These are phyloP conservation scores for Meiosimyza platycephala DNA, from an alignment of 2,888 invertebrate species.

Conservation along the genomic window DNA sequence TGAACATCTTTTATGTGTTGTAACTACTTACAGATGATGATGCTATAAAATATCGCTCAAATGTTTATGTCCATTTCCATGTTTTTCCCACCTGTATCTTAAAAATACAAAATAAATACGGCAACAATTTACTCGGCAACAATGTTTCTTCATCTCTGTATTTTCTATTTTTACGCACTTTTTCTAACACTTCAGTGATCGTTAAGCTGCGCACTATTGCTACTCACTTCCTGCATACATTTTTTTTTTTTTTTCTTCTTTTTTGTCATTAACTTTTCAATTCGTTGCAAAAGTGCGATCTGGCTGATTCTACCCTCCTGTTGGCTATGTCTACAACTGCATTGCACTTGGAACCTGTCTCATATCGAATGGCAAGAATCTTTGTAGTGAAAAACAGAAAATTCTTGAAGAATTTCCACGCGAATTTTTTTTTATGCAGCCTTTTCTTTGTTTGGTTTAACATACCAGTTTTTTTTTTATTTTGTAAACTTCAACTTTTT, in stretches of 20 bases:
- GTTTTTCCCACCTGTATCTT: too few species aligned
- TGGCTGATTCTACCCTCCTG: neutral
- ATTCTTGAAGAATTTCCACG: slow-evolving; percentile 8
- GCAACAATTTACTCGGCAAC: too few species aligned
- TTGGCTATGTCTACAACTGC: neutral
- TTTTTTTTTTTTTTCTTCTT: slow-evolving; percentile 11
- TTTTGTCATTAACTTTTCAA: neutral
- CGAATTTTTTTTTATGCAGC: neutral
- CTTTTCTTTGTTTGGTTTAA: neutral
- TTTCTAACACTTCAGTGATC: too few species aligned
- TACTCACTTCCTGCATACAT: neutral
- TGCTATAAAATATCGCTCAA: too few species aligned
- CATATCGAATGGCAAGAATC: slow-evolving; percentile 11
- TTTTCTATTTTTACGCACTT: too few species aligned
- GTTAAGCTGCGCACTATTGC: neutral
- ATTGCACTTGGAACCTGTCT: slow-evolving; percentile 4
- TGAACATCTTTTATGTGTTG: too few species aligned
- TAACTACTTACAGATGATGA: too few species aligned
- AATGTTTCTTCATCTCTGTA: too few species aligned
- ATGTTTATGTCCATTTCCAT: too few species aligned
- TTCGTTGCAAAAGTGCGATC: neutral
- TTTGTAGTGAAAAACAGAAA: neutral
- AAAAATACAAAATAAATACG: too few species aligned
- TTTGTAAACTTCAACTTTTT: too few species aligned
- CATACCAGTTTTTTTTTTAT: too few species aligned